Evolutionary conservation across 2,113 vertebrate species (phyloP).

Genomic region (Coptodon rendalli): DNA sequence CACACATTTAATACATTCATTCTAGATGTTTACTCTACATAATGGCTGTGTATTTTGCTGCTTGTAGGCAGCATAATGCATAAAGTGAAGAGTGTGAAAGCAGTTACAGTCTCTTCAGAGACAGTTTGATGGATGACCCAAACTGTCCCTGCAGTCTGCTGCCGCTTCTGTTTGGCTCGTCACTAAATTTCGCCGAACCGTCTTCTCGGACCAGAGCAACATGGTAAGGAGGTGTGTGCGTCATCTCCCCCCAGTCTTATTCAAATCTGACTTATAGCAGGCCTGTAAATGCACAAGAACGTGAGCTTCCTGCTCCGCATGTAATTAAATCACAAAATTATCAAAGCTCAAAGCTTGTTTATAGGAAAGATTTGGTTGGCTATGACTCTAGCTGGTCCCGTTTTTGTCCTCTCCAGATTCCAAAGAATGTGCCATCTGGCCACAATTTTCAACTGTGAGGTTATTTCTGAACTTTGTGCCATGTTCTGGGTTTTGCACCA

Average conservation of each 20-base stretch:
- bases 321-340: background rate
- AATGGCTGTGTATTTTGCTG: background rate
- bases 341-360: background rate
- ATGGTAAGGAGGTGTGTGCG: background rate
- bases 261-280: background rate
- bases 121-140: constrained; percentile 30
- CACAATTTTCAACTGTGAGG: background rate
- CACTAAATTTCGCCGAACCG: background rate
- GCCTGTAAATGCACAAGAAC: background rate
- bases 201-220: background rate
- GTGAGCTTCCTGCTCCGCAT: background rate
- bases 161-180: constrained; percentile 11
- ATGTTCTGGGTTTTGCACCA: background rate
- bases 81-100: background rate
- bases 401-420: background rate
- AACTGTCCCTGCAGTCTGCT: constrained; percentile 16
- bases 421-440: background rate
- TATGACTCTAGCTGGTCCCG: background rate
- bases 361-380: background rate
- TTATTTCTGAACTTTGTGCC: background rate
- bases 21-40: background rate
- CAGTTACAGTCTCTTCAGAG: background rate
- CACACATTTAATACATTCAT: background rate
- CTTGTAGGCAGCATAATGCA: background rate
- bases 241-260: background rate